phyloP scores from a whole-genome alignment of 2,113 vertebrate species.

The Colinus virginianus region DNA sequence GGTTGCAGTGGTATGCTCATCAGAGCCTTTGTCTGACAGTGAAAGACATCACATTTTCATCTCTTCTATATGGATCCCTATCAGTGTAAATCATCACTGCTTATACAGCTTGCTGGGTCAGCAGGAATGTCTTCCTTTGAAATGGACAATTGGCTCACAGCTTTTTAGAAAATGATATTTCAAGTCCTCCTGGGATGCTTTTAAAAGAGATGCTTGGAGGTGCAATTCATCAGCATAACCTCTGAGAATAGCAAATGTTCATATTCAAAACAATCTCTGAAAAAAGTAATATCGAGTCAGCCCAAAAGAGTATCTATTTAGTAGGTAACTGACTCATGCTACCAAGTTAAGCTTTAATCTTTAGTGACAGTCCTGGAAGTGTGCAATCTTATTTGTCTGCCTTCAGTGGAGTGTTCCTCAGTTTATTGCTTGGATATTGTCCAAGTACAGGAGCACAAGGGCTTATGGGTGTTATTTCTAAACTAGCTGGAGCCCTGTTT shows the following conservation, averaged over 20 bases:
- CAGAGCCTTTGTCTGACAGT: not conserved
- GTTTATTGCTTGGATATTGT: not conserved
- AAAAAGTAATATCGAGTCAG: not conserved
- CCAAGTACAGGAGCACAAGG: accelerated
- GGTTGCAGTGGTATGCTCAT: not conserved
- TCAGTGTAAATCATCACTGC: not conserved
- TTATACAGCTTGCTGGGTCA: not conserved
- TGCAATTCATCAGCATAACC: not conserved
- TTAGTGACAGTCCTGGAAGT: not conserved
- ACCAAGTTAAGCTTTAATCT: not conserved
- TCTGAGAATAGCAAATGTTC: not conserved
- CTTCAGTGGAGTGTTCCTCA: not conserved
- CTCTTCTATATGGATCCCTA: not conserved
- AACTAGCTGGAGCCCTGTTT: not conserved
- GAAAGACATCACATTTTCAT: not conserved
- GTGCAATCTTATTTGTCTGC: not conserved
- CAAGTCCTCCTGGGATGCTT: not conserved
- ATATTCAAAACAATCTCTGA: not conserved
- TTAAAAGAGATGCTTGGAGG: not conserved
- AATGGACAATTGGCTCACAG: not conserved
- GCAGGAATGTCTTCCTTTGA: not conserved
- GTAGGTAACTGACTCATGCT: not conserved
- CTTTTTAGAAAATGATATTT: not conserved
- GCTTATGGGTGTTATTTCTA: not conserved
- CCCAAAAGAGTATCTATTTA: not conserved